A percentile compares a stretch with the other conserved stretches of the same genome.
phyloP scores from a whole-genome alignment of 2,888 invertebrate species.

The Marasmarcha lunaedactyla region DNA sequence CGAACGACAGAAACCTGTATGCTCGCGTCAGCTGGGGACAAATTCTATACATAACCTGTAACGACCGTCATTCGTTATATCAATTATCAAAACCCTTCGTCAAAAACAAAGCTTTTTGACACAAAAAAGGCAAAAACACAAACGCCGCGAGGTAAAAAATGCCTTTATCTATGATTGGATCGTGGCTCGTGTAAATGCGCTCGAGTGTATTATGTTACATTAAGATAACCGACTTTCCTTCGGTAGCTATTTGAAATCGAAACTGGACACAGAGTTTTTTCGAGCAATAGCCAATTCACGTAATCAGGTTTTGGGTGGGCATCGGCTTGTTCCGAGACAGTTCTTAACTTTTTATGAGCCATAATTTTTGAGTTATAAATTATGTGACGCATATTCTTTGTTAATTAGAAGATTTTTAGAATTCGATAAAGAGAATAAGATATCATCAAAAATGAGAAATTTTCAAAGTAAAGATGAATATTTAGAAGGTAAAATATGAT shows the following conservation, averaged over 20 bases:
- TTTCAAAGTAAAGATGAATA: background rate
- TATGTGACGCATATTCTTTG: background rate
- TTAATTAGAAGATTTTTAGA: background rate
- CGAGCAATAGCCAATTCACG: slow-evolving; percentile 7
- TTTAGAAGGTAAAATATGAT: background rate
- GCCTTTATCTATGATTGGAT: slow-evolving; percentile 67
- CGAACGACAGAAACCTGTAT: background rate
- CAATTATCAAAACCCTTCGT: slow-evolving; percentile 63
- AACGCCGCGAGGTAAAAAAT: slow-evolving; percentile 41
- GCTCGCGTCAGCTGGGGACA: slow-evolving; percentile 50
- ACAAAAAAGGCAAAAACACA: slow-evolving; percentile 34
- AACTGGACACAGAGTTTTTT: slow-evolving; percentile 19
- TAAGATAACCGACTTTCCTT: slow-evolving; percentile 42
- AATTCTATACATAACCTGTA: slow-evolving; percentile 62
- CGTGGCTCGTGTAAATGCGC: slow-evolving; percentile 60
- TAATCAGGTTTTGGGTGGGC: slow-evolving; percentile 23
- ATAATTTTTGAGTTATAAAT: slow-evolving; percentile 2
- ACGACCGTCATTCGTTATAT: slow-evolving; percentile 57
- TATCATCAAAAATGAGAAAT: background rate
- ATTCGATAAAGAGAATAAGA: background rate
- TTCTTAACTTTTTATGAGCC: background rate
- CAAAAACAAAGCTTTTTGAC: slow-evolving; percentile 67
- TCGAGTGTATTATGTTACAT: slow-evolving; percentile 55
- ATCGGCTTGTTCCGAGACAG: slow-evolving; percentile 1
- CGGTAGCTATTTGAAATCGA: slow-evolving; percentile 51